These are phyloP conservation scores for Denticeps clupeoides DNA, from an alignment of 2,797 vertebrate species.

Conservation along the genomic window DNA sequence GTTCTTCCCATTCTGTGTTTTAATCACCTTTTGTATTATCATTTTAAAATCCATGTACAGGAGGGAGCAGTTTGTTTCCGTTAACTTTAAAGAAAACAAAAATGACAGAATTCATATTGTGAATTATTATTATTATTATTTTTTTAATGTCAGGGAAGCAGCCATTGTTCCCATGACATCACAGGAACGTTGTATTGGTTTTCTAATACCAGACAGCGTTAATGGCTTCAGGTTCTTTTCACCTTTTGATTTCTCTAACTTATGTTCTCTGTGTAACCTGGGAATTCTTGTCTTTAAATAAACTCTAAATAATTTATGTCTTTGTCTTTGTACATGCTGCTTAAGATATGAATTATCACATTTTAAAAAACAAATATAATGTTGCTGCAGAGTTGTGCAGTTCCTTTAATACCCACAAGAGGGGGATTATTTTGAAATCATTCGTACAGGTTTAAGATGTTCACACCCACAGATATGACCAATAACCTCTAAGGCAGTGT, in stretches of 20 bases:
- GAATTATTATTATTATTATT: background rate
- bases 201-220: background rate
- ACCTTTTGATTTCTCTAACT: slow-evolving; percentile 3
- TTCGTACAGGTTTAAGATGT: no score
- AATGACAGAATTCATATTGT: slow-evolving; percentile 5
- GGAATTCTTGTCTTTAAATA: slow-evolving; percentile 5
- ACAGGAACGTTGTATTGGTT: background rate
- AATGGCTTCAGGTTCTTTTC: background rate
- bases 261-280: background rate
- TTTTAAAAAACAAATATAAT: no score
- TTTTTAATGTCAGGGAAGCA: background rate
- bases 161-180: background rate
- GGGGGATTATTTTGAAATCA: no score
- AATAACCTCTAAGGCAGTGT: no score
- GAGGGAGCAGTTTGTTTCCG: background rate
- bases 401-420: no score
- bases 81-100: slow-evolving; percentile 4
- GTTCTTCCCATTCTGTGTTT: background rate
- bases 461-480: no score
- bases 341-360: background rate
- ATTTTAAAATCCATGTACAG: slow-evolving; percentile 2
- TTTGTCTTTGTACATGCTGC: background rate
- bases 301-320: slow-evolving; percentile 1
- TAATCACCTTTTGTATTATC: background rate
- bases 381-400: no score